Conservation (phyloP, 2,888 invertebrate genomes). For the Ceratothoa steindachneri region DNA sequence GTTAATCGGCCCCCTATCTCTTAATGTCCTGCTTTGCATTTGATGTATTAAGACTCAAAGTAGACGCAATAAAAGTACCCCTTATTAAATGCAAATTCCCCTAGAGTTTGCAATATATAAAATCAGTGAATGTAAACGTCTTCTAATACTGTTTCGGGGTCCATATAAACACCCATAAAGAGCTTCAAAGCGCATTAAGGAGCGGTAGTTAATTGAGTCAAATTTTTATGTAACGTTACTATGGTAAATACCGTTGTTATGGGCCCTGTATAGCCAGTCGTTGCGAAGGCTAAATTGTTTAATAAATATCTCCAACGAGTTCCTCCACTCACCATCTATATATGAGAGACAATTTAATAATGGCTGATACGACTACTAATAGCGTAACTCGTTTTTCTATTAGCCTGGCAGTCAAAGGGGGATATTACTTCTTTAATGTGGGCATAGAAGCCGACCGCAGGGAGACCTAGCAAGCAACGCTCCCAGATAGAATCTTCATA, state of each 20-base stretch:
- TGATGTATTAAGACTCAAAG: no score
- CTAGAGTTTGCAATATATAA: neutral
- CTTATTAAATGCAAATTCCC: neutral
- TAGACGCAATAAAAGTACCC: no score
- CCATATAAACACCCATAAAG: neutral
- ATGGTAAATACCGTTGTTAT: neutral
- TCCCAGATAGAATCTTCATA: slow-evolving; percentile 4
- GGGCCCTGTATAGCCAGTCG: neutral
- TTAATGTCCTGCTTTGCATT: no score
- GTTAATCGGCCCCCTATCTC: no score
- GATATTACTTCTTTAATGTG: slow-evolving; percentile 5
- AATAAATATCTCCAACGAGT: neutral
- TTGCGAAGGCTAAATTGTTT: neutral
- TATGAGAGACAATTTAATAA: slow-evolving; percentile 12
- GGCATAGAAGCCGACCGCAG: neutral
- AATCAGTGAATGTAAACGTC: neutral
- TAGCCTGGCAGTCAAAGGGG: slow-evolving; percentile 5
- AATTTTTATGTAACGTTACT: neutral
- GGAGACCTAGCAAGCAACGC: neutral
- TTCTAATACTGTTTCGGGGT: neutral
- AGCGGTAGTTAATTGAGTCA: neutral
- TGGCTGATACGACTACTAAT: slow-evolving; percentile 8
- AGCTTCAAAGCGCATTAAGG: neutral
- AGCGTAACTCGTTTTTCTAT: slow-evolving; percentile 9
- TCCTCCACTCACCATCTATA: neutral